phyloP scores from a whole-genome alignment of 2,113 vertebrate species.

The Serilophus lunatus region DNA sequence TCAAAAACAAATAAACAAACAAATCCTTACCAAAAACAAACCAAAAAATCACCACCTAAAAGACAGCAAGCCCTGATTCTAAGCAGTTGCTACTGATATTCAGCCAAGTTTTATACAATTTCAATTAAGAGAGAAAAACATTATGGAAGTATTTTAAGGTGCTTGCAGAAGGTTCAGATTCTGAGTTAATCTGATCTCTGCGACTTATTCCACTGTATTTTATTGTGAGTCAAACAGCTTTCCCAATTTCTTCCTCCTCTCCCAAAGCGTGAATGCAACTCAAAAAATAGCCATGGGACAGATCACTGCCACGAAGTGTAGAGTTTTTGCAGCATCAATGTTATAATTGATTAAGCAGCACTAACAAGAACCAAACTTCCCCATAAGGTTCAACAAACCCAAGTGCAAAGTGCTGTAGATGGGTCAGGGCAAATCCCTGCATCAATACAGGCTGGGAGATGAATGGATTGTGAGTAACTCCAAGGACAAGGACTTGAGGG shows the following conservation, averaged over 20 bases:
- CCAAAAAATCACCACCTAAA: neutral
- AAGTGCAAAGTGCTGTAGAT: neutral
- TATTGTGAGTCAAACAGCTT: neutral
- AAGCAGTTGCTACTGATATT: neutral
- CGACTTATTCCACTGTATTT: neutral
- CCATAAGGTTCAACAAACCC: neutral
- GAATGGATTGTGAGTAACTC: neutral
- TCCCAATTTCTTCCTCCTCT: neutral
- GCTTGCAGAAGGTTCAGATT: neutral
- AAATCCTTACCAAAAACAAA: neutral
- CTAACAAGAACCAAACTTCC: neutral
- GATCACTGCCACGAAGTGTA: neutral
- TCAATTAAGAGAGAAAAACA: neutral
- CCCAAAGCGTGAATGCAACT: neutral
- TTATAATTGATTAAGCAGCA: neutral
- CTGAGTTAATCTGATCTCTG: neutral
- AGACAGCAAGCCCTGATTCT: neutral
- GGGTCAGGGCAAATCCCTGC: rapidly evolving
- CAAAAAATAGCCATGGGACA: neutral
- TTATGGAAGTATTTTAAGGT: neutral
- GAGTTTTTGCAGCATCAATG: neutral
- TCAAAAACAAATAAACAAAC: neutral
- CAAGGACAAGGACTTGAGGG: neutral
- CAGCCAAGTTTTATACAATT: neutral
- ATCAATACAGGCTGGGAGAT: neutral